A percentile compares a stretch with the other conserved stretches of the same genome.
phyloP scores from a whole-genome alignment of 2,888 invertebrate species.

The Xanthostigma xanthostigma region DNA sequence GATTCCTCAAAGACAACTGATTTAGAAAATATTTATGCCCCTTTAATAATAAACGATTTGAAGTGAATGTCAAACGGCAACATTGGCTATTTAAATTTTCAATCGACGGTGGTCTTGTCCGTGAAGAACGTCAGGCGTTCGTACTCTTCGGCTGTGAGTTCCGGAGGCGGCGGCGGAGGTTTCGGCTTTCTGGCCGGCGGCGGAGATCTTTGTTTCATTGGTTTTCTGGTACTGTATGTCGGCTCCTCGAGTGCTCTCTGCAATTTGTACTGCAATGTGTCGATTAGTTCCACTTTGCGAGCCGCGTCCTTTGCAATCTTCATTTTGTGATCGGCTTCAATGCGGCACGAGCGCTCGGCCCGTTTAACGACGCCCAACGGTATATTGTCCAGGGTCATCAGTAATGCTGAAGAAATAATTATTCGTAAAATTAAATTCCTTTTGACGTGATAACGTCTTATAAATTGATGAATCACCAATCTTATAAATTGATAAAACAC shows the following conservation, averaged over 20 bases:
- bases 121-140: conserved; percentile 23
- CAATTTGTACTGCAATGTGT: conserved; percentile 31
- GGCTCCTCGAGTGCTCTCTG: conserved; percentile 29
- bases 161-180: conserved; percentile 15
- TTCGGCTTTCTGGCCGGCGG: conserved; percentile 17
- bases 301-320: conserved; percentile 39
- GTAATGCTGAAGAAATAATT: conserved; percentile 21
- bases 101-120: conserved; percentile 14
- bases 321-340: conserved; percentile 33
- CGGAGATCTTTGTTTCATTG: conserved; percentile 20
- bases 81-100: not conserved
- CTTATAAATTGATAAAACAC: too few species aligned
- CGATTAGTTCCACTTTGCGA: conserved; percentile 36
- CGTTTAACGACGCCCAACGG: conserved; percentile 34
- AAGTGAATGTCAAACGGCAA: not conserved
- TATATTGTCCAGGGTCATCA: conserved; percentile 37
- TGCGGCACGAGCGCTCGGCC: conserved; percentile 35
- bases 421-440: not conserved
- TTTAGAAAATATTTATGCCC: too few species aligned
- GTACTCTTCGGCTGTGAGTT: conserved; percentile 19
- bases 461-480: too few species aligned
- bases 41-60: too few species aligned
- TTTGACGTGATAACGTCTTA: too few species aligned
- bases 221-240: conserved; percentile 2
- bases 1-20: too few species aligned